Evolutionary conservation across 2,888 invertebrate species (phyloP), one percentile per base, ranked within the genome.

Genomic region (Atethmia centrago): DNA sequence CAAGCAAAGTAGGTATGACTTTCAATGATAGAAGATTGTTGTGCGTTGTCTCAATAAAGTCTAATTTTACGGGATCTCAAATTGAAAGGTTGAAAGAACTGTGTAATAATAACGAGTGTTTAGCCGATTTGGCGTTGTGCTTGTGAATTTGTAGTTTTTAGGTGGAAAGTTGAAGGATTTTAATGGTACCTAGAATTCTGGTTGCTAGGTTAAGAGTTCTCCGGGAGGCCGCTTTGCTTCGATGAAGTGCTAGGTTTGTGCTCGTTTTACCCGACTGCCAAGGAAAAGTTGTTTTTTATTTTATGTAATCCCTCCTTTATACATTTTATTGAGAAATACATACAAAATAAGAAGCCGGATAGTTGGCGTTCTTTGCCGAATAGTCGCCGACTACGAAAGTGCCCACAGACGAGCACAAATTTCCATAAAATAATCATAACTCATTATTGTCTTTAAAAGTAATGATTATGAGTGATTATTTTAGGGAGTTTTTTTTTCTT

Each of bases 1-100:
- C 71, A 4, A 86, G 56, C 74, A 83, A 77, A 3, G 80, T 69
- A 3, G 84, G 78, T 9, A 94, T 96, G 92, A 90, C 92, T 45
- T 96, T 95, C 76, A 85, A 89, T 0, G 95, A 96, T 88, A 90
- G 93, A 7, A 88, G 96, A 36, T 80, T 96, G 77, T 76, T 96
- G 47, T 96, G 96, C 80, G 88, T 95, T 0, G 94, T 93, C 0
- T 93, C 94, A 0, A 82, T 90, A 40, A 94, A 95, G 88, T 96
- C 96, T 0, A 89, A 90, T 47, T 96, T 94, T 62, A 93, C 88
- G 7, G 86, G 85, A 78, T 85, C 93, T 79, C 96, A 96, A 73
- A 86, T 95, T 78, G 93, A 92, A 28, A 91, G 94, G 72, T 87
- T 96, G 74, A 94, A 85, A 66, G 95, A 95, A 72, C 80, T 96